These are phyloP conservation scores for Nemapogon koenigi DNA, from an alignment of 2,888 invertebrate genomes.

Conservation along the genomic window DNA sequence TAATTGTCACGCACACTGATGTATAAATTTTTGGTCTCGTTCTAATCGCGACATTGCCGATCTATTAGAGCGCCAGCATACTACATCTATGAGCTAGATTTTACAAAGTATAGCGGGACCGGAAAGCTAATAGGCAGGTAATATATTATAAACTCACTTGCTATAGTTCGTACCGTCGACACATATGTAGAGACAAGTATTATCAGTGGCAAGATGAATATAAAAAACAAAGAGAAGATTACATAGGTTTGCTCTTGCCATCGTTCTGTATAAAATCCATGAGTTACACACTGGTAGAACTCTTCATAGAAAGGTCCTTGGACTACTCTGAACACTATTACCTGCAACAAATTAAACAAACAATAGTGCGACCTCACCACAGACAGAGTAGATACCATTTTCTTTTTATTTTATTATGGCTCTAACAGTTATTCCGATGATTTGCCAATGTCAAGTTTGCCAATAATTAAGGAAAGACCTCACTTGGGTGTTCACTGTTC, in stretches of 20 bases:
- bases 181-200: slow-evolving; percentile 79
- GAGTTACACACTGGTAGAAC: slow-evolving; percentile 84
- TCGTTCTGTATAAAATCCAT: slow-evolving; percentile 75
- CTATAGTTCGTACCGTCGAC: slow-evolving; percentile 79
- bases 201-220: slow-evolving; percentile 78
- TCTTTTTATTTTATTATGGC: too few species aligned
- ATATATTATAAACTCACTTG: slow-evolving; percentile 70
- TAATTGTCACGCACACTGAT: too few species aligned
- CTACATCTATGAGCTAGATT: too few species aligned
- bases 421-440: too few species aligned
- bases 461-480: too few species aligned
- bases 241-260: slow-evolving; percentile 87
- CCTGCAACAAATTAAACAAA: slow-evolving; percentile 56
- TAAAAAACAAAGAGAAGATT: slow-evolving; percentile 74
- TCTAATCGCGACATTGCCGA: too few species aligned
- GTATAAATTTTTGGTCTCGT: too few species aligned
- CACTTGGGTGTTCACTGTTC: too few species aligned
- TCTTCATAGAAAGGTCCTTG: slow-evolving; percentile 80
- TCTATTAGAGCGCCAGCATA: too few species aligned
- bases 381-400: too few species aligned
- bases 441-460: too few species aligned
- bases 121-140: too few species aligned
- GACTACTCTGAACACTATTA: slow-evolving; percentile 75
- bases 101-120: background rate
- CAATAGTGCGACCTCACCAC: background rate